phyloP scores from a whole-genome alignment of 2,888 invertebrate genomes.

The Campoplex capitator region DNA sequence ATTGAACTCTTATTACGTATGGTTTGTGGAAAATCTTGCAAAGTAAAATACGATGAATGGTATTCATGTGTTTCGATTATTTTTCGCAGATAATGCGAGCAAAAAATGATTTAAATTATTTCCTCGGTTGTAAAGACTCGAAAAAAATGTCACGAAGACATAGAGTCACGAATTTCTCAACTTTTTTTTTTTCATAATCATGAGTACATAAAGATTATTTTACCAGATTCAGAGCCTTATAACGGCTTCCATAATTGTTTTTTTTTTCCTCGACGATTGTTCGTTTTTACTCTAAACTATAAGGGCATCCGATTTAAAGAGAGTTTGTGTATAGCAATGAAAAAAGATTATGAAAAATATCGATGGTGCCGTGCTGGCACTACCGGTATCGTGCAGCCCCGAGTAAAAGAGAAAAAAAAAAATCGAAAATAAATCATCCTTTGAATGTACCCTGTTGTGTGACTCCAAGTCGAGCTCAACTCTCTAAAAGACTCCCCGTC shows the following conservation, averaged over 20 bases:
- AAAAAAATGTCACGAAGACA: constrained; percentile 58
- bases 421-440: constrained; percentile 31
- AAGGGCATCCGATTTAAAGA: constrained; percentile 35
- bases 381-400: constrained; percentile 63
- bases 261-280: constrained; percentile 1
- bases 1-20: no score
- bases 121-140: constrained; percentile 23
- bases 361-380: constrained; percentile 63
- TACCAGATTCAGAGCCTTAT: constrained; percentile 41
- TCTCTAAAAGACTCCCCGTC: constrained; percentile 49
- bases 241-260: not conserved
- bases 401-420: constrained; percentile 41
- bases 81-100: no score
- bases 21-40: no score
- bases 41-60: no score
- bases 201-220: constrained; percentile 50
- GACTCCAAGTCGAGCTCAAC: constrained; percentile 23
- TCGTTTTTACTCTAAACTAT: not conserved
- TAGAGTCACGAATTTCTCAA: constrained; percentile 61
- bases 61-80: no score
- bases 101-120: constrained; percentile 17
- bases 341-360: constrained; percentile 22
- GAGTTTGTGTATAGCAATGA: constrained; percentile 29
- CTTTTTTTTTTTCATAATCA: constrained; percentile 8
- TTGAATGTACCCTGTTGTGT: constrained; percentile 7